These are phyloP conservation scores for Rhagoletis zephyria DNA, from an alignment of 1,140 invertebrate species.

Conservation along the genomic window DNA sequence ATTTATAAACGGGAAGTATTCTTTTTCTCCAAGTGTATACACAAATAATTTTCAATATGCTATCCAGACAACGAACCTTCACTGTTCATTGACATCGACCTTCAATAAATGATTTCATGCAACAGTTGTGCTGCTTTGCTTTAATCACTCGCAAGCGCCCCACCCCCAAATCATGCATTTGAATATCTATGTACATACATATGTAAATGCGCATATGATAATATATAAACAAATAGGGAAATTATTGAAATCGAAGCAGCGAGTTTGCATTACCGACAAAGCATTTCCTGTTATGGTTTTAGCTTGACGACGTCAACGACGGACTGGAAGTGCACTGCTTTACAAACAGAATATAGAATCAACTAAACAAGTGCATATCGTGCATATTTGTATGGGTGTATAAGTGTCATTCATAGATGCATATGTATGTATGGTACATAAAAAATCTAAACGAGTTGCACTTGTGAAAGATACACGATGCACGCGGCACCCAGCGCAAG, in stretches of 20 bases:
- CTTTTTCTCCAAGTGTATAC: no score
- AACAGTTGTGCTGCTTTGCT: background rate
- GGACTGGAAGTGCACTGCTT: conserved; percentile 12
- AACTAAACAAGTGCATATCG: conserved; percentile 19
- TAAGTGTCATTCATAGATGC: background rate
- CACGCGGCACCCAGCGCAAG: conserved; percentile 33
- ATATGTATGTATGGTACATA: background rate
- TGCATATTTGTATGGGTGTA: background rate
- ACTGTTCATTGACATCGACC: conserved; percentile 48
- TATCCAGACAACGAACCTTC: background rate
- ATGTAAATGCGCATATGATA: background rate
- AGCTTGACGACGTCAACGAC: background rate
- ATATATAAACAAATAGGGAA: background rate
- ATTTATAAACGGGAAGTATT: no score
- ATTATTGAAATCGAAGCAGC: conserved; percentile 7
- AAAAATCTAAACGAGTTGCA: background rate
- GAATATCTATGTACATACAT: background rate
- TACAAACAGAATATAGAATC: background rate
- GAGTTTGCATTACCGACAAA: conserved; percentile 36
- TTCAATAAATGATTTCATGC: background rate
- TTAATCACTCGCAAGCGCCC: background rate
- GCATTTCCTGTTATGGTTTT: conserved; percentile 42
- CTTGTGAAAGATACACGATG: background rate
- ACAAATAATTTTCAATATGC: background rate
- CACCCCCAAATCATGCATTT: background rate